Base-by-base conservation (phyloP, 1,140 invertebrate genomes). In the Drosophila sproati region DNA sequence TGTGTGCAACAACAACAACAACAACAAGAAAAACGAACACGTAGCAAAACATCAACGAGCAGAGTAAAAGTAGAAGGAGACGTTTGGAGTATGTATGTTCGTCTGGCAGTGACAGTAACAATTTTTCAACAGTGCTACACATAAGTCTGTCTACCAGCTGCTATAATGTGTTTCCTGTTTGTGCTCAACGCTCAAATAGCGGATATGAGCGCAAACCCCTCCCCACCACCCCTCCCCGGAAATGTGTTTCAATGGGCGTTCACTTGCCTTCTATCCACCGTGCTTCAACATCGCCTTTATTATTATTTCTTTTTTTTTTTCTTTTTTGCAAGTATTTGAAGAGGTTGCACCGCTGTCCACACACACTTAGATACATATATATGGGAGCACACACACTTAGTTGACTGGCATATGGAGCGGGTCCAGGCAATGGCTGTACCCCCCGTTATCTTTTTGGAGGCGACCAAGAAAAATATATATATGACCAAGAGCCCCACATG, bases 131-230 rank as follows among this genome's bases (percentile, higher is more conserved):
- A 89, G 85, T 89, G 80, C 85, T 78, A 85, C 80, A 88, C 85
- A 88, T 85, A 88, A 88, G 85, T 89, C 85, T 88, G 78, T 87
- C 85, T 89, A 88, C 80, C 85, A 85, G 83, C 85, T 89, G 85
- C 80, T 85, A 85, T 88, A 89, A 88, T 88, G 85, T 88, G 80
- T 90, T 88, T 88, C 85, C 85, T 88, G 85, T 88, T 88, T 88
- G 80, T 88, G 85, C 77, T 80, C 78, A 81, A 79, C 83, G 80
- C 83, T 87, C 79, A 80, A 83, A 87, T 81, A 85, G 77, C 83
- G 85, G 83, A 88, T 88, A 88, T 88, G 83, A 89, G 80, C 77
- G 45, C 48, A 48, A 60, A 41, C 55, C 63, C 35, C 7, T n/a
- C 34, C 28, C 3, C 5, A 0, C 39, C 12, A 10, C 3, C 41